Base-by-base conservation (phyloP, 2,113 vertebrate genomes). In the Uria aalge region DNA sequence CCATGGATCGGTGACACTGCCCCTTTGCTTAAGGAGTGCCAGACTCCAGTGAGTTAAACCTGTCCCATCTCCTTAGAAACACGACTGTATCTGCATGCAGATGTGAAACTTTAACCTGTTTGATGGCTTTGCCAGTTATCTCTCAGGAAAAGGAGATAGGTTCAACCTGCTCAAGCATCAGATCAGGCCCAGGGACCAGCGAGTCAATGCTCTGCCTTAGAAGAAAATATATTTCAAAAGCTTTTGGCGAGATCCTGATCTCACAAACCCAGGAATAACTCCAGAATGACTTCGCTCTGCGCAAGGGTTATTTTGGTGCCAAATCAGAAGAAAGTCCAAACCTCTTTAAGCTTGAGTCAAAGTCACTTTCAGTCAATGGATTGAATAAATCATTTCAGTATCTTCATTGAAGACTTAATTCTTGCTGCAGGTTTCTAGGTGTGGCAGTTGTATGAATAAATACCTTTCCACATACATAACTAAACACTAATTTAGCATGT, bases 1-100 rank as follows among this genome's bases (percentile, higher is more conserved):
- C 4, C 16, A 1, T 0, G 24, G 21, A 22, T 15, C 56, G 5
- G 3, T 6, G 23, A 12, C 16, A 4, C 38, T 3, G 7, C 4
- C 29, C 38, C 40, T 63, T 29, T 50, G 43, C 50, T 27, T 8
- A 30, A 6, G 34, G 29, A 38, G 8, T 6, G 15, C n/a, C 41
- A 22, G 53, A 6, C 16, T 5, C 20, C 1, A 4, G 6, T 8
- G 17, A n/a, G 23, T 47, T 23, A 29, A 13, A 8, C 38, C 43
- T n/a, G 21, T 26, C 53, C 63, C 32, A 5, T 12, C 34, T 23
- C 57, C 38, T 41, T 11, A 36, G 38, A 11, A 66, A 45, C 24
- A 9, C 1, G n/a, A 14, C 1, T 21, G 45, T 7, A 17, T 59
- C 45, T 40, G 16, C 32, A 27, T 8, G 27, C 22, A 34, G 19